Percentiles rank a stretch among this genome's conserved stretches.
These are phyloP conservation scores for Nemoura dubitans DNA, from an alignment of 2,888 invertebrate genomes.

Conservation along the genomic window DNA sequence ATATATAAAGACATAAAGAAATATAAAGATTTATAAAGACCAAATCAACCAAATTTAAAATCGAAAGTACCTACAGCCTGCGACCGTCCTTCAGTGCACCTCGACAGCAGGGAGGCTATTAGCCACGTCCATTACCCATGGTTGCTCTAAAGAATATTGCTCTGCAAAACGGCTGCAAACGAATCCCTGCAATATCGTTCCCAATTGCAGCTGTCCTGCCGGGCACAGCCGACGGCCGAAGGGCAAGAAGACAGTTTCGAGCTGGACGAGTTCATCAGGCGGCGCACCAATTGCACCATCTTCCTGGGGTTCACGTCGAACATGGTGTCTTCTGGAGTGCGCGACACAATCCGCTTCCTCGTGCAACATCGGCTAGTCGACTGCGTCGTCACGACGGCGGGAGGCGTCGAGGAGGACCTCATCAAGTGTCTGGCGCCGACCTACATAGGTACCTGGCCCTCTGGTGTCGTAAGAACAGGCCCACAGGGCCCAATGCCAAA, in stretches of 20 bases:
- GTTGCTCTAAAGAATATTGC: too few relatives aligned
- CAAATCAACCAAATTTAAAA: too few relatives aligned
- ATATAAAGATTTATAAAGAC: too few relatives aligned
- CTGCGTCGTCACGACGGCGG: constrained; percentile 96
- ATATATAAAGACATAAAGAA: too few relatives aligned
- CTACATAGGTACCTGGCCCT: constrained; percentile 76
- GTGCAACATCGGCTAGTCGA: constrained; percentile 90
- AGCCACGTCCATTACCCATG: too few relatives aligned
- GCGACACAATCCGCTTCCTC: constrained; percentile 90
- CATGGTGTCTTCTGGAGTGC: constrained; percentile 92
- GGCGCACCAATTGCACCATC: constrained; percentile 87
- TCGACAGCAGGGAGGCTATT: too few relatives aligned
- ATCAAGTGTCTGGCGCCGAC: constrained; percentile 98
- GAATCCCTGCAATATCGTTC: not conserved
- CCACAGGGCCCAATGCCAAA: too few relatives aligned
- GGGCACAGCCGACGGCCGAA: constrained; percentile 72
- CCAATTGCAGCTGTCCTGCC: constrained; percentile 69
- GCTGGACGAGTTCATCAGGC: constrained; percentile 81
- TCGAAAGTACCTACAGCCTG: too few relatives aligned
- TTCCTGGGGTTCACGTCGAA: constrained; percentile 98
- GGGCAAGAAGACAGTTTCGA: constrained; percentile 71
- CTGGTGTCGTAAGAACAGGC: too few relatives aligned
- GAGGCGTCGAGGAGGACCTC: constrained; percentile 98
- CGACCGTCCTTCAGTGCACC: too few relatives aligned
- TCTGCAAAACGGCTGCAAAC: too few relatives aligned